These are phyloP conservation scores for Apoda limacodes DNA, from an alignment of 2,888 invertebrate genomes.

Conservation along the genomic window DNA sequence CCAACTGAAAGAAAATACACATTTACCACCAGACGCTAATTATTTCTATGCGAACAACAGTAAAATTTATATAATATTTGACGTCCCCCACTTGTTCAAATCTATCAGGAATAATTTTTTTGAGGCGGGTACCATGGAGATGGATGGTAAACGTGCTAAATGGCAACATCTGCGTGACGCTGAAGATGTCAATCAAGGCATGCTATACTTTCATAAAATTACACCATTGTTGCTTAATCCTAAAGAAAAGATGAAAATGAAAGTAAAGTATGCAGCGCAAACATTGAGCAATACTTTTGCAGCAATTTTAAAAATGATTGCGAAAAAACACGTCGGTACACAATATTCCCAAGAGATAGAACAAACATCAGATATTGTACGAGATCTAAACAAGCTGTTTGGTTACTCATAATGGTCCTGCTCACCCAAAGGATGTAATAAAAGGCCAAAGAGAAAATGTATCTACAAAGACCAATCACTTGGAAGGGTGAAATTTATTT, in stretches of 20 bases:
- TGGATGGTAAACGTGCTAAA: conserved; percentile 1
- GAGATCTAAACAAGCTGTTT: not conserved
- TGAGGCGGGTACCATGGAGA: conserved; percentile 1
- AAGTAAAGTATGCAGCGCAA: conserved; percentile 16
- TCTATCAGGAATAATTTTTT: conserved; percentile 8
- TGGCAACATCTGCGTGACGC: conserved; percentile 4
- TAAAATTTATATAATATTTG: conserved; percentile 7
- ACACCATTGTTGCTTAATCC: conserved; percentile 1
- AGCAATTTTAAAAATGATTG: conserved; percentile 13
- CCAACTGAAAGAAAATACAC: not conserved
- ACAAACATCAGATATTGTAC: not conserved
- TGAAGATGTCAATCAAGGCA: not conserved
- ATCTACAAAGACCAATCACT: not conserved
- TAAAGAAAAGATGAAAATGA: conserved; percentile 12
- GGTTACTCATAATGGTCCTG: not conserved
- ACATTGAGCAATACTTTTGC: conserved; percentile 15
- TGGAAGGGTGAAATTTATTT: not conserved
- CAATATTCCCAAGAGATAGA: not conserved
- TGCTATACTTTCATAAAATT: conserved; percentile 1
- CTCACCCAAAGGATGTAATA: not conserved
- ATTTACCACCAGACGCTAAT: conserved; percentile 1
- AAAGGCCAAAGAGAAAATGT: not conserved
- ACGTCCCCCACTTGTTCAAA: conserved; percentile 8
- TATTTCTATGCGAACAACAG: conserved; percentile 2
- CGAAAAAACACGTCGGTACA: not conserved